Base-by-base conservation (phyloP, 2,797 vertebrate species). In the Potorous gilbertii region DNA sequence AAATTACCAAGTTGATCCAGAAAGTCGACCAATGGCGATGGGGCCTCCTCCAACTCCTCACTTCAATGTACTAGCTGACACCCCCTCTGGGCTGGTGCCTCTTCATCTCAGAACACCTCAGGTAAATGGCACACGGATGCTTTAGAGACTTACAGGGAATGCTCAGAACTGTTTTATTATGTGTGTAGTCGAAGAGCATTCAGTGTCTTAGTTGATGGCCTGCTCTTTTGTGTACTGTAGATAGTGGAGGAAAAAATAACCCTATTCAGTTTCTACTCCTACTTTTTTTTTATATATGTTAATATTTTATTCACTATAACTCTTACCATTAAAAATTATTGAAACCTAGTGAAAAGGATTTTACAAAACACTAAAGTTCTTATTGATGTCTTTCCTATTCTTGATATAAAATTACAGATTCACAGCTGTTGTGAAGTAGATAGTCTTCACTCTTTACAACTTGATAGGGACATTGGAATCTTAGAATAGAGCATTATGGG, bases 1-100 rank as follows among this genome's bases (percentile, higher is more conserved):
- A 56, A 99, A 99, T 97, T 99, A 99, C 98, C 99, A 99, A 96
- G 99, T 99, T 62, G 99, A 99, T 55, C 98, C 99, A 0, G 99
- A 99, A 56, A 99, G 99, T 96, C 99, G 99, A 4, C 99, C 99
- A 0, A 98, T 99, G 98, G 99, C 99, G 0, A 99, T 99, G 99
- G 99, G 99, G 0, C 99, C 99, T 1, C 99, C 99, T 3, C 99
- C 99, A 0, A 99, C 99, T 1, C 99, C 99, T 66, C 99, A 99
- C 97, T 99, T 99, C 98, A 99, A 99, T 0, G 99, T 99, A 18
- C 98, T 99, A 95, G 99, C 99, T 0, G 99, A 99, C 97, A 99
- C 99, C 0, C 99, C 99, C 0, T 99, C 99, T 0, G 99, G 99
- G 21, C 99, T 99, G 18, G 99, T 99, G 96, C 99, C 99, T 0